Conservation (phyloP, 2,888 invertebrate genomes). For the Aelia acuminata region DNA sequence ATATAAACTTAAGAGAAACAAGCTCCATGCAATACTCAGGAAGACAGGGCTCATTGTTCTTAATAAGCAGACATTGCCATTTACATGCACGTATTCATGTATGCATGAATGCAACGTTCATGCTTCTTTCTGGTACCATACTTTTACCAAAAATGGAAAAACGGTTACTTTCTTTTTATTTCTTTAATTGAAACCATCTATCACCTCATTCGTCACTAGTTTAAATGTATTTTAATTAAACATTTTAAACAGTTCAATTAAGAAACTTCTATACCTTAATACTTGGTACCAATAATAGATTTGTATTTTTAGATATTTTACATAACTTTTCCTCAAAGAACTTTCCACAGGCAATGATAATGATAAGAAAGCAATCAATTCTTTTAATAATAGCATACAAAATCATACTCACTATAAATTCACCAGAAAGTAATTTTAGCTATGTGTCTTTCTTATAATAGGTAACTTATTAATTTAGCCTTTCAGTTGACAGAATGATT, state of each 20-base stretch:
- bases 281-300: neutral
- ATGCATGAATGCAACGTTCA: too few species aligned
- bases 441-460: neutral
- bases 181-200: too few species aligned
- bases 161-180: neutral
- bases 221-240: neutral
- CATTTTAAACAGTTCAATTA: neutral
- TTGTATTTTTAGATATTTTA: too few species aligned
- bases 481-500: too few species aligned
- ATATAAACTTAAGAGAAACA: too few species aligned
- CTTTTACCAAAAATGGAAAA: neutral
- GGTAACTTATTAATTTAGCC: neutral
- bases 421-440: neutral
- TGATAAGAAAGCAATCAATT: neutral
- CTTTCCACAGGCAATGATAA: too few species aligned
- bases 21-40: too few species aligned
- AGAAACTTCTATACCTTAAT: neutral
- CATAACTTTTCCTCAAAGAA: too few species aligned
- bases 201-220: neutral
- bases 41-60: too few species aligned
- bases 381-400: neutral
- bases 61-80: too few species aligned
- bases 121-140: too few species aligned
- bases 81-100: too few species aligned
- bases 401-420: neutral